Percentiles rank a stretch among this genome's conserved stretches.
Evolutionary conservation across 35 echinoderm and acorn worm genomes (phyloP).

Genomic region (Acanthaster planci): DNA sequence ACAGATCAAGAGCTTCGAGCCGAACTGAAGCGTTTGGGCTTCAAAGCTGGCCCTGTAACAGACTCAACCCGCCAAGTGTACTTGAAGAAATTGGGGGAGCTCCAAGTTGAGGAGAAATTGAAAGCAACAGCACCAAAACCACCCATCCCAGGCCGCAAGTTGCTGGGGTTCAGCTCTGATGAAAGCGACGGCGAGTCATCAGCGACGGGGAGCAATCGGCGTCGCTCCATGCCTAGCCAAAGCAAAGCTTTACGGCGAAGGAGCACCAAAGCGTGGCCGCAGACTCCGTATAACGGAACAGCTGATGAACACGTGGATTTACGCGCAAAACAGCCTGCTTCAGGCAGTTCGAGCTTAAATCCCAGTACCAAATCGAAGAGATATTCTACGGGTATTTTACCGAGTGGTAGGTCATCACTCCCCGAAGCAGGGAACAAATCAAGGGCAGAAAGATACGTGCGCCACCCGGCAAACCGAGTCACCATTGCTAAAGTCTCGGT

Average conservation of each 20-base stretch:
- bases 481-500: neutral
- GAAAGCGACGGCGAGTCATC: conserved; percentile 37
- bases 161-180: conserved; percentile 39
- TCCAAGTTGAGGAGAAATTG: conserved; percentile 1
- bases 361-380: conserved; percentile 24
- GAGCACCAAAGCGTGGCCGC: conserved; percentile 8
- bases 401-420: neutral
- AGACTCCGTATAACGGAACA: neutral
- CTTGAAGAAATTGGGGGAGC: conserved; percentile 27
- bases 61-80: neutral
- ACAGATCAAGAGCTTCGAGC: conserved; percentile 33
- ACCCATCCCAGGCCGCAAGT: neutral
- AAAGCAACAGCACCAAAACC: neutral
- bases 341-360: neutral
- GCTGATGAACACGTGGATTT: neutral
- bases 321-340: neutral
- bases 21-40: conserved; percentile 36
- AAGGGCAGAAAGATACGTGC: neutral
- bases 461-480: neutral
- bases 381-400: conserved; percentile 17
- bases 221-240: neutral
- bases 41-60: conserved; percentile 41
- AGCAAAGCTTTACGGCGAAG: conserved; percentile 37
- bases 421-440: neutral
- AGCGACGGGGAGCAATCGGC: neutral